Evolutionary conservation across 2,797 vertebrate genomes (phyloP), one percentile per base, ranked within the genome.

Genomic region (Neosalanx taihuensis): DNA sequence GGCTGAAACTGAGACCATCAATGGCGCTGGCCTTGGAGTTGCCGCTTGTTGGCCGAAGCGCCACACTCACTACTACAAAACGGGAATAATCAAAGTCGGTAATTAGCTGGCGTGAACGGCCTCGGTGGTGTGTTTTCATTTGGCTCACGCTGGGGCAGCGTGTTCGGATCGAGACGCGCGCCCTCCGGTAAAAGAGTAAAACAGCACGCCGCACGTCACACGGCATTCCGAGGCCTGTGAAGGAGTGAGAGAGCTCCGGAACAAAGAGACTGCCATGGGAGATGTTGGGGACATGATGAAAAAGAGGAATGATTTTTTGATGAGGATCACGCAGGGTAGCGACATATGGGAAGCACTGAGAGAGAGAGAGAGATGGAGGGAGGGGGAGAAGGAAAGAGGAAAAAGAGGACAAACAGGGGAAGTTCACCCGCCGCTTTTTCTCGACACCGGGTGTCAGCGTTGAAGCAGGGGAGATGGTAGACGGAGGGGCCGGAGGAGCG

Each of bases 81-180:
- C 81, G 88, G 82, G 87, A 90, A 89, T 91, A 91, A 93, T 94
- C 90, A 93, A 93, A 94, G 90, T 88, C 85, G 76, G 82, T 92
- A 91, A 92, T 92, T 89, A 91, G 89, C 87, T 83, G 84, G 88
- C 87, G 84, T 80, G 81, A 83, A 83, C 85, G 81, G 78, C 83
- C 65, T 84, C 80, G 72, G 79, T 70, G 77, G 83, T 81, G 51
- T 66, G 72, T 84, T 88, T 84, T 84, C 75, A 71, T 76, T 83
- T 76, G 53, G 79, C 82, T 69, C 51, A 18, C 18, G 31, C 51
- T 58, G 49, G 61, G 37, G 5, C 23, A 66, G 33, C 72, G 37
- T 41, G 71, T 74, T 79, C 77, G 84, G 80, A 85, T 82, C 68
- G 84, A 86, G 81, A 65, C 67, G 76, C 78, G 77, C 72, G 74